Evolutionary conservation across 2,113 vertebrate genomes (phyloP).

Genomic region (Danio rerio): DNA sequence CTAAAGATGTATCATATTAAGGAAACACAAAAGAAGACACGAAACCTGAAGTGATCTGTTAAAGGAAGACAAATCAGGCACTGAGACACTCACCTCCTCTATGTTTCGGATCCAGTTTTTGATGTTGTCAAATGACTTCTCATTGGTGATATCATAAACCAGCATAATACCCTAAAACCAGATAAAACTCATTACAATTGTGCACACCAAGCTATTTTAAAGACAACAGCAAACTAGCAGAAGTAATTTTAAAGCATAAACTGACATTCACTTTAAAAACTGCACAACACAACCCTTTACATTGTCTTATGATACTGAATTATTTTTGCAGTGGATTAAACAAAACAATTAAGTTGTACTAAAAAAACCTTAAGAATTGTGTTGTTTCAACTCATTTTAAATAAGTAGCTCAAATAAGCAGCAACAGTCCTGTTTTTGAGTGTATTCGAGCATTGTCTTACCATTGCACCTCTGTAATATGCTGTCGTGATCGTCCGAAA

Average conservation of each 20-base stretch:
- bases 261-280: too few species aligned
- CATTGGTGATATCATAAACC: constrained; percentile 97
- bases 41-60: not conserved
- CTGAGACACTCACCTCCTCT: constrained; percentile 83
- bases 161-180: constrained; percentile 90
- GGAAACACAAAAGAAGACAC: not conserved
- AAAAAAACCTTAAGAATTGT: too few species aligned
- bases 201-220: too few species aligned
- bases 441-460: constrained; percentile 62
- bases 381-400: too few species aligned
- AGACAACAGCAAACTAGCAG: not conserved
- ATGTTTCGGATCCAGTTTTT: constrained; percentile 98
- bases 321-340: too few species aligned
- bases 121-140: constrained; percentile 97
- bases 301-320: too few species aligned
- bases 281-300: too few species aligned
- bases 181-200: not conserved
- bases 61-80: too few species aligned
- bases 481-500: constrained; percentile 96
- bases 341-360: too few species aligned
- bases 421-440: too few species aligned
- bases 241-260: not conserved
- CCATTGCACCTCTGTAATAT: constrained; percentile 97
- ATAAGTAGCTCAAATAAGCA: too few species aligned
- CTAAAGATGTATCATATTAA: not conserved